A percentile compares a stretch with the other conserved stretches of the same genome.
Evolutionary conservation across 2,888 invertebrate species (phyloP).

Genomic region (Agrochola macilenta): DNA sequence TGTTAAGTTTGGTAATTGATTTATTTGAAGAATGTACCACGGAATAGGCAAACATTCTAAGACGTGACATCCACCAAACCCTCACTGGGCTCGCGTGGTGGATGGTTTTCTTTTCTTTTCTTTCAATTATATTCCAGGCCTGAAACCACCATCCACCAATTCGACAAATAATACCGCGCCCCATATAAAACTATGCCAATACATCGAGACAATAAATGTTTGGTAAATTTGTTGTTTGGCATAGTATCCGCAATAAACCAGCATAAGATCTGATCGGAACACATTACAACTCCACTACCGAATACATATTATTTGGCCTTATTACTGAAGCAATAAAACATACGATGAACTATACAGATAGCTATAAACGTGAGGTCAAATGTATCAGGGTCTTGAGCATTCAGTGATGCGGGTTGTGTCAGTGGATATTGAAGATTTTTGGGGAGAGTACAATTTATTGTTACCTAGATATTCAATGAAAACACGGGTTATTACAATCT

Average conservation of each 20-base stretch:
- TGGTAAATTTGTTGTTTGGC: slow-evolving; percentile 45
- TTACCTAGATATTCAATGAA: neutral
- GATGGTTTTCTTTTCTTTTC: too few relatives aligned
- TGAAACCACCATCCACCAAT: too few relatives aligned
- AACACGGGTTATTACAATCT: neutral
- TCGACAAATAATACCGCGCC: neutral
- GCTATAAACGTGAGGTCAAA: slow-evolving; percentile 31
- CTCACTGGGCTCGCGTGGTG: too few relatives aligned
- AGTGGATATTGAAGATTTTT: neutral
- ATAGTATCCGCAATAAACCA: slow-evolving; percentile 48
- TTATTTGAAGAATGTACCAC: neutral
- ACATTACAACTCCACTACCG: slow-evolving; percentile 38
- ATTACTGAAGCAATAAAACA: slow-evolving; percentile 42
- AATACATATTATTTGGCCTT: slow-evolving; percentile 47
- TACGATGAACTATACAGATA: slow-evolving; percentile 22
- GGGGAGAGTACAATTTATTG: neutral
- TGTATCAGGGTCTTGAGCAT: slow-evolving; percentile 2
- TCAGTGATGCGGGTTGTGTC: slow-evolving; percentile 14
- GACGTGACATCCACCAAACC: too few relatives aligned
- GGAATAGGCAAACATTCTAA: too few relatives aligned
- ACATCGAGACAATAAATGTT: slow-evolving; percentile 43
- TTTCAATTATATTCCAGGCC: too few relatives aligned
- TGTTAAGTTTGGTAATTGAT: slow-evolving; percentile 27
- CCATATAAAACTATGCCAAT: slow-evolving; percentile 30
- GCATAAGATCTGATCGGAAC: slow-evolving; percentile 37